A percentile compares a stretch with the other conserved stretches of the same genome.
Evolutionary conservation across 2,113 vertebrate genomes (phyloP).

Genomic region (Cranoglanis bouderius): DNA sequence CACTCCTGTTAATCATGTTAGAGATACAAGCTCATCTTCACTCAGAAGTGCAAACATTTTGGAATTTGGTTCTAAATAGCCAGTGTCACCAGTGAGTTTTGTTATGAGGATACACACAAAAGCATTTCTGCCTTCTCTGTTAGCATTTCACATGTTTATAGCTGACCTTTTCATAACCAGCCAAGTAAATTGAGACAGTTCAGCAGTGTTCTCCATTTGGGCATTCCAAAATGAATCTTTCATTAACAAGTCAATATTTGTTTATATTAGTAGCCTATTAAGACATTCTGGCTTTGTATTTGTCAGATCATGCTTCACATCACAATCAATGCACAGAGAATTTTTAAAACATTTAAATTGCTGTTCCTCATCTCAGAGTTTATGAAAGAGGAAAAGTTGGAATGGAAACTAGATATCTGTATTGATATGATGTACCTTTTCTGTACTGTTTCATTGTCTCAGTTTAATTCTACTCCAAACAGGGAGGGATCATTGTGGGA

Average conservation of each 20-base stretch:
- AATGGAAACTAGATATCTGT: background rate
- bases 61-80: background rate
- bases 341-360: background rate
- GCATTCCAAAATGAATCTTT: background rate
- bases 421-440: background rate
- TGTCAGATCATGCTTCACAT: background rate
- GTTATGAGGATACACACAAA: background rate
- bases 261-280: background rate
- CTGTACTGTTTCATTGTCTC: constrained; percentile 6
- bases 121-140: background rate
- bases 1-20: background rate
- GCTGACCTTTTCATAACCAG: background rate
- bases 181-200: background rate
- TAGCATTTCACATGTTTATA: background rate
- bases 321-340: background rate
- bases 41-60: background rate
- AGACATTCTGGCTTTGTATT: background rate
- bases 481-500: constrained; percentile 88
- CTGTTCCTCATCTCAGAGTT: background rate
- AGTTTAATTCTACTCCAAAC: constrained; percentile 58
- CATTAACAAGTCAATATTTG: background rate
- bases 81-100: background rate
- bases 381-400: background rate
- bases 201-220: background rate
- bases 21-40: background rate